Base-by-base conservation (phyloP, 1,140 invertebrate genomes). In the Drosophila albomicans region DNA sequence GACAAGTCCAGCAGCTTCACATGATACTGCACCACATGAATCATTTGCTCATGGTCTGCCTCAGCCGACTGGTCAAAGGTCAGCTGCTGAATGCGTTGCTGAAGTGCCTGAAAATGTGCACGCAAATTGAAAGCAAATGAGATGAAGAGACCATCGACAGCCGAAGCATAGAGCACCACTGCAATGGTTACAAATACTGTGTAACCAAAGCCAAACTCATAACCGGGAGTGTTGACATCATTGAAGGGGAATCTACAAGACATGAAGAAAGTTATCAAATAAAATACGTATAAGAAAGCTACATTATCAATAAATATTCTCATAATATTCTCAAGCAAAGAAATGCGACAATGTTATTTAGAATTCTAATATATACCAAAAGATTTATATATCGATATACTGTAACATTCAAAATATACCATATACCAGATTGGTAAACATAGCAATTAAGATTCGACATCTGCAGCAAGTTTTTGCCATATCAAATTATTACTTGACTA, bases 111-210 rank as follows among this genome's bases (percentile, higher is more conserved):
- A 6, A 92, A 92, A 67, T 92, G 91, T 5, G 71, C 78, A n/a
- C 91, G 81, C 5, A 92, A 45, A 79, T 92, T 81, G 5, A 91
- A 87, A 16, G 91, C 85, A 46, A 91, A 92, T 0, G 81, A 82
- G 16, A 92, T 77, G 15, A 92, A 92, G 1, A 92, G 41, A 1
- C 91, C 91, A 15, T 92, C 91, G 0, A 89, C 75, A 3, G 91
- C 91, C 1, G 79, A 82, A 11, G 85, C 90, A 28, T 87, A 91
- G 6, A 74, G 48, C 8, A 92, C 82, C 5, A 92, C 91, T 3
- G 61, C 48, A 1, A 86, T 32, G 13, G 91, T 92, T 2, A 84
- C 84, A 5, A 91, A 49, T 0, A 80, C 32, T 0, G 78, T 91
- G 11, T 92, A 92, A 0, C 89, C 13, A 49, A 79, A 91, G 10